These are phyloP conservation scores for Phoronis australis DNA, from an alignment of 2,888 invertebrate species.

Conservation along the genomic window DNA sequence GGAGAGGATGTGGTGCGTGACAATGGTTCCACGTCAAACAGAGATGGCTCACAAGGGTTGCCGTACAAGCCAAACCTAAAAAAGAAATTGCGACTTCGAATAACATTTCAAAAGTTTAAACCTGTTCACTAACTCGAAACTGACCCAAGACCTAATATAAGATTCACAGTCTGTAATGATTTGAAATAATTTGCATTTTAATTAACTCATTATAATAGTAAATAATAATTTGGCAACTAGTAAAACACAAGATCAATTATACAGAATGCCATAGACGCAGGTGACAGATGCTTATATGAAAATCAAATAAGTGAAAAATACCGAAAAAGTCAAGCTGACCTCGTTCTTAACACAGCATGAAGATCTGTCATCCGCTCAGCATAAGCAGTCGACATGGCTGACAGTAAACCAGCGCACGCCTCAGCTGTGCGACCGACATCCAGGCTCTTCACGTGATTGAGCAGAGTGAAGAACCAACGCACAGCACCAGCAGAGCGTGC, in stretches of 20 bases:
- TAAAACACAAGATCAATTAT: too few species aligned
- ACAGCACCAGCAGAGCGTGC: constrained; percentile 77
- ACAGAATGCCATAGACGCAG: too few species aligned
- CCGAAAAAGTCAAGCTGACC: constrained; percentile 54
- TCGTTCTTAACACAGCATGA: constrained; percentile 73
- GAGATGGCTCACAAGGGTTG: constrained; percentile 69
- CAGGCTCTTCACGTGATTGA: constrained; percentile 57
- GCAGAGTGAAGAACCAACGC: constrained; percentile 68
- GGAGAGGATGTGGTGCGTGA: constrained; percentile 12
- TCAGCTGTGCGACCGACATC: constrained; percentile 38
- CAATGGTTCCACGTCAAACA: constrained; percentile 41
- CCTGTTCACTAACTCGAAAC: neutral
- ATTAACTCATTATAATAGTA: too few species aligned
- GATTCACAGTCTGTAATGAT: too few species aligned
- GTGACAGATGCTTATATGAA: too few species aligned
- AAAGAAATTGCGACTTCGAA: too few species aligned
- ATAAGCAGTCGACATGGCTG: constrained; percentile 66
- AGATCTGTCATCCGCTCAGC: constrained; percentile 69
- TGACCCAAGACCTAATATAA: neutral
- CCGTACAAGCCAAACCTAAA: constrained; percentile 81
- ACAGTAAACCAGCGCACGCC: constrained; percentile 60
- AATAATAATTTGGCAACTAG: too few species aligned
- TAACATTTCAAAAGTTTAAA: neutral
- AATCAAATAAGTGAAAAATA: neutral
- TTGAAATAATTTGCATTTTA: too few species aligned